phyloP scores from a whole-genome alignment of 1,140 invertebrate species.

The Zaprionus africanus region DNA sequence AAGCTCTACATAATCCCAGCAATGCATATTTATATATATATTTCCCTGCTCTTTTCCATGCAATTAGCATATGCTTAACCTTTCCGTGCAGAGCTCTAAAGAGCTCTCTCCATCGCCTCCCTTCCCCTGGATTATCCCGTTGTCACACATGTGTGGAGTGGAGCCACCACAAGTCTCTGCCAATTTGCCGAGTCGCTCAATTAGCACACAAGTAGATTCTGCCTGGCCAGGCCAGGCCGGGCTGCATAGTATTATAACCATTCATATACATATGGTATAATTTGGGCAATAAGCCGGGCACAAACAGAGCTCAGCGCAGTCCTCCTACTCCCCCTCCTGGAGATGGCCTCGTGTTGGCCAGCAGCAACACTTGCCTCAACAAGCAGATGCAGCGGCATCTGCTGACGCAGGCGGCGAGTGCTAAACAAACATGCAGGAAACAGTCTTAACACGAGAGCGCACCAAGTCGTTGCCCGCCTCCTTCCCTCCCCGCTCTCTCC shows the following conservation, averaged over 20 bases:
- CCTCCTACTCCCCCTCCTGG: not conserved
- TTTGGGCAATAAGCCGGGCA: conserved; percentile 49
- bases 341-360: conserved; percentile 21
- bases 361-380: conserved; percentile 31
- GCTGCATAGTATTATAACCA: conserved; percentile 17
- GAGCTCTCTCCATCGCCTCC: too few species aligned
- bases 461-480: conserved; percentile 1
- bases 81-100: not conserved
- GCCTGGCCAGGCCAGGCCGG: not conserved
- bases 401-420: conserved; percentile 24
- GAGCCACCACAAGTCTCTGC: conserved; percentile 4
- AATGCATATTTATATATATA: not conserved
- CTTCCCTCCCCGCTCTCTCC: not conserved
- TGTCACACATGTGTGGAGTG: not conserved
- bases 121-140: not conserved
- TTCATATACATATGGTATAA: conserved; percentile 56
- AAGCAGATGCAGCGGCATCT: conserved; percentile 6
- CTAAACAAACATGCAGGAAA: conserved; percentile 41
- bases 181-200: conserved; percentile 19
- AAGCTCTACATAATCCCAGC: not conserved
- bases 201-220: conserved; percentile 26
- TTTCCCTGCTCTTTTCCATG: not conserved
- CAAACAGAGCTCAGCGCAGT: not conserved
- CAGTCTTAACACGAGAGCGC: conserved; percentile 29
- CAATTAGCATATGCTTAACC: conserved; percentile 5